Percentiles rank a stretch among this genome's conserved stretches.
Evolutionary conservation across 2,113 vertebrate species (phyloP).

Genomic region (Macheiramphus alcinus): DNA sequence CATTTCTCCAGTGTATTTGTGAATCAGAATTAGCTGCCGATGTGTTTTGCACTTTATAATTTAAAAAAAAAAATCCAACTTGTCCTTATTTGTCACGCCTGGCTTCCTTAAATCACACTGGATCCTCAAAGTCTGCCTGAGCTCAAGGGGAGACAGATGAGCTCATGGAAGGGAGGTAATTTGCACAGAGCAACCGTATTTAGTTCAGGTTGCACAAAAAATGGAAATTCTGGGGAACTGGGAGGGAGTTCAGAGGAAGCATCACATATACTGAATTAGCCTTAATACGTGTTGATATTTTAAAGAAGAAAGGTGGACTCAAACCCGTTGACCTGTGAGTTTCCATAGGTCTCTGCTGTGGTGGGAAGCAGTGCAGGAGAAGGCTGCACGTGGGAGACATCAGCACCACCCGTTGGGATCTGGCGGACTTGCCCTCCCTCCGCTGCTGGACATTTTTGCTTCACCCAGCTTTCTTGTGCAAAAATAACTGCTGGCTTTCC

Average conservation of each 20-base stretch:
- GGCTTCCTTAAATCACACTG: slow-evolving; percentile 31
- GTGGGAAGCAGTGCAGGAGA: neutral
- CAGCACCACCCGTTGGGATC: neutral
- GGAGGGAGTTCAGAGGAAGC: neutral
- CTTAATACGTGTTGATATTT: neutral
- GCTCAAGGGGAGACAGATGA: neutral
- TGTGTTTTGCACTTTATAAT: slow-evolving; percentile 10
- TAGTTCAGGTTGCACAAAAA: neutral
- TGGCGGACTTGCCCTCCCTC: neutral
- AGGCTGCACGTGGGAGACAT: fast-evolving
- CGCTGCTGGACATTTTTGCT: neutral
- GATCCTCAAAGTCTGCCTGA: slow-evolving; percentile 2
- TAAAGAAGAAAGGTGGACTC: neutral
- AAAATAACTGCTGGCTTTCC: neutral
- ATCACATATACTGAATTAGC: neutral
- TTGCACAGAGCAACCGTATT: neutral
- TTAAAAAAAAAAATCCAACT: neutral
- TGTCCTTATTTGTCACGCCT: slow-evolving; percentile 57
- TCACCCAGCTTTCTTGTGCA: neutral
- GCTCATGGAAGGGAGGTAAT: neutral
- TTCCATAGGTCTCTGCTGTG: neutral
- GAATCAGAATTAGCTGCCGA: neutral
- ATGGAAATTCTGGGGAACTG: neutral
- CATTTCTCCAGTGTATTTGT: slow-evolving; percentile 46
- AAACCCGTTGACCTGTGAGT: neutral